Conservation (phyloP, 2,113 vertebrate species). For the Ahaetulla prasina region DNA sequence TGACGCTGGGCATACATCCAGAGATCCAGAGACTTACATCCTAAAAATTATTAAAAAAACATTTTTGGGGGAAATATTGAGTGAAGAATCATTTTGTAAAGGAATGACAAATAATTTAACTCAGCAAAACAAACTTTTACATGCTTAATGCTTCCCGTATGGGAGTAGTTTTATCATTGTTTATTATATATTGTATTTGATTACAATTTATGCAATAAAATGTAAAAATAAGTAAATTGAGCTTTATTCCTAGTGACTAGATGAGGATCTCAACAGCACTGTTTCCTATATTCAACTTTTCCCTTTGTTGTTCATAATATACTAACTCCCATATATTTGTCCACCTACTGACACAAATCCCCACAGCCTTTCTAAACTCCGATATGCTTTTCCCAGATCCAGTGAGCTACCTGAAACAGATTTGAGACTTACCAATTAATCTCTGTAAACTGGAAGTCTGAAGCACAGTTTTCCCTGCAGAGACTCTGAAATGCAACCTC, state of each 20-base stretch:
- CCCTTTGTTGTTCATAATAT: not conserved
- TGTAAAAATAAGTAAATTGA: not conserved
- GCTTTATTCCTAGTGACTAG: not conserved
- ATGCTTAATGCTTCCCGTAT: not conserved
- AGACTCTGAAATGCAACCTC: not conserved
- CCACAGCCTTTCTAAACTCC: not conserved
- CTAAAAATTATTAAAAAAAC: constrained; percentile 20
- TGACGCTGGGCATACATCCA: not conserved
- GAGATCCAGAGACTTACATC: constrained; percentile 16
- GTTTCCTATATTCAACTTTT: not conserved
- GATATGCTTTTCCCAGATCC: not conserved
- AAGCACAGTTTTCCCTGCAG: not conserved
- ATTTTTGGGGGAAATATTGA: not conserved
- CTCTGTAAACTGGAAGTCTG: not conserved
- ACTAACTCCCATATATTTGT: not conserved
- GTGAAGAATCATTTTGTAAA: not conserved
- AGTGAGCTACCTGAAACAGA: not conserved
- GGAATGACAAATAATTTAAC: not conserved
- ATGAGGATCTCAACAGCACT: not conserved
- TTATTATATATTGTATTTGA: not conserved
- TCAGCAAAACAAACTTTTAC: not conserved
- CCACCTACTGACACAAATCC: not conserved
- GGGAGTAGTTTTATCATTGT: not conserved
- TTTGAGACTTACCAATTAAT: not conserved
- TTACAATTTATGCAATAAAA: not conserved